A percentile compares a stretch with the other conserved stretches of the same genome.
Conservation (phyloP, 2,797 vertebrate genomes). For the Tangara arthus region DNA sequence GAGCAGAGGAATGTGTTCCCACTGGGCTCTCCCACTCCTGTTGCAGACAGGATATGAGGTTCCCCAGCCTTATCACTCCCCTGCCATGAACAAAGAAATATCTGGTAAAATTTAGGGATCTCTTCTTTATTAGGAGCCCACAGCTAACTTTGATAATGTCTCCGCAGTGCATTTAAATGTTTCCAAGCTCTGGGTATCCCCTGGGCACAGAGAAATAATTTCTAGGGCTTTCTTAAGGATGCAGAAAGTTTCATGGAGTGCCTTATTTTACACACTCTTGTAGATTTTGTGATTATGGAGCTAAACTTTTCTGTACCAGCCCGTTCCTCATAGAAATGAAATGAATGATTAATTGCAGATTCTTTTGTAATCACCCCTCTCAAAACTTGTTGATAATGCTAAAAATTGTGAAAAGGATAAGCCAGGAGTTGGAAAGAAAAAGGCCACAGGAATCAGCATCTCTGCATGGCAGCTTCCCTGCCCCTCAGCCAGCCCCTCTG, state of each 20-base stretch:
- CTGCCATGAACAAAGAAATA: background rate
- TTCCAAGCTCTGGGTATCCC: background rate
- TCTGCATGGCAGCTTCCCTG: too few relatives aligned
- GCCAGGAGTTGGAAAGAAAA: background rate
- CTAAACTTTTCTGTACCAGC: background rate
- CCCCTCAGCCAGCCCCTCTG: background rate
- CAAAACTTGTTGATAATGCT: background rate
- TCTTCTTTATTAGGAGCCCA: background rate
- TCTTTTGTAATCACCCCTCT: background rate
- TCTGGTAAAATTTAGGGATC: background rate
- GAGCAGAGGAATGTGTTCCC: background rate
- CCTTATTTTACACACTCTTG: background rate
- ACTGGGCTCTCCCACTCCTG: background rate
- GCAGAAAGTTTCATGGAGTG: background rate
- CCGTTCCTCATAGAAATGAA: background rate
- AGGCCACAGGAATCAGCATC: rapidly evolving
- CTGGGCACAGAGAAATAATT: background rate
- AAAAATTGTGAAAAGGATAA: background rate
- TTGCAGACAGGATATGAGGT: background rate
- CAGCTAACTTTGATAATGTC: background rate
- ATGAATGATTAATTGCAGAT: background rate
- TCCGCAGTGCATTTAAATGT: background rate
- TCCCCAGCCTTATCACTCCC: background rate
- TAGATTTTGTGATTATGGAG: background rate
- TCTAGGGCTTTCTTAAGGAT: background rate